Conservation (phyloP, 2,113 vertebrate genomes). For the Cebus imitator region DNA sequence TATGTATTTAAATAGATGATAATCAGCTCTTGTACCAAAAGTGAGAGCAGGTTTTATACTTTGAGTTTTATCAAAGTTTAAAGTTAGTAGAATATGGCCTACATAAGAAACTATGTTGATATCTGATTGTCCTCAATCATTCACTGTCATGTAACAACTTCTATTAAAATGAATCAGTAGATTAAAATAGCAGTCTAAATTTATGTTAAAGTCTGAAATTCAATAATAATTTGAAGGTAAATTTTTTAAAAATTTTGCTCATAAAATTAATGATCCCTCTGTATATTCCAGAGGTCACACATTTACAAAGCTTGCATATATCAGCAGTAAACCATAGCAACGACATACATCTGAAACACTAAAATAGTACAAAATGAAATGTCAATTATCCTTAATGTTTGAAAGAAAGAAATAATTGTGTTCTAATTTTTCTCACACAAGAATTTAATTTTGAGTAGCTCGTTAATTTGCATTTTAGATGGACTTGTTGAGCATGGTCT, state of each 20-base stretch:
- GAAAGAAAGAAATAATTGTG: neutral
- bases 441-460: neutral
- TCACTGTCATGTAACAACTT: neutral
- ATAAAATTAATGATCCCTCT: neutral
- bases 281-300: neutral
- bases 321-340: neutral
- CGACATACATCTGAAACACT: neutral
- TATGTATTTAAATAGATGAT: constrained; percentile 58
- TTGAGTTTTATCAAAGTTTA: constrained; percentile 26
- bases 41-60: neutral
- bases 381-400: neutral
- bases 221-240: neutral
- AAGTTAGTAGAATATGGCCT: neutral
- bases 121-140: neutral
- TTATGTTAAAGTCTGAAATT: neutral
- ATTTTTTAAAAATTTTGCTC: neutral
- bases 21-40: constrained; percentile 20
- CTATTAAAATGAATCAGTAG: neutral
- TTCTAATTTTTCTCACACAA: neutral
- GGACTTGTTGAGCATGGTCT: neutral
- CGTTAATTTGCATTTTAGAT: neutral
- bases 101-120: neutral
- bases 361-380: neutral
- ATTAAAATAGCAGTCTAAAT: neutral
- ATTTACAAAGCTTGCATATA: neutral